Conservation (phyloP, 2,797 vertebrate genomes). For the Picus viridis region DNA sequence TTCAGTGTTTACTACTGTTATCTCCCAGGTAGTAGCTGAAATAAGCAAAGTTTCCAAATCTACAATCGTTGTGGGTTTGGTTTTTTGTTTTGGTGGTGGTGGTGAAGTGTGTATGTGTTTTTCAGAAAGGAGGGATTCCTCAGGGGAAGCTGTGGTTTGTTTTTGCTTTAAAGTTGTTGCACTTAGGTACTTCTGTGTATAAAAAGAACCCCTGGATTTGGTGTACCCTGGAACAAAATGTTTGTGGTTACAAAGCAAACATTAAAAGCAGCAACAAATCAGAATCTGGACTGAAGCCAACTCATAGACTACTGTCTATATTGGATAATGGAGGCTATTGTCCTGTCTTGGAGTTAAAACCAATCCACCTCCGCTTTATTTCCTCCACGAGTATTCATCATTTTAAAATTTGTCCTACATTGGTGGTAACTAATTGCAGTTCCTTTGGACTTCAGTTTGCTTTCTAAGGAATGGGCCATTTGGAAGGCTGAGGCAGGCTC, state of each 20-base stretch:
- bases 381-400: neutral
- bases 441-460: neutral
- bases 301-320: neutral
- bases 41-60: slow-evolving; percentile 1
- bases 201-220: neutral
- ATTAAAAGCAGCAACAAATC: slow-evolving; percentile 13
- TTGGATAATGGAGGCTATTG: neutral
- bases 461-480: neutral
- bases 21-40: neutral
- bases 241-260: slow-evolving; percentile 15
- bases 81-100: neutral
- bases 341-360: neutral
- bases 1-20: neutral
- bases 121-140: neutral
- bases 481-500: neutral
- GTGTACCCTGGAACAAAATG: neutral
- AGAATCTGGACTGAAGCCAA: neutral
- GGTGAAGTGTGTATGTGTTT: neutral
- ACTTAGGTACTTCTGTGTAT: neutral
- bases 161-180: neutral
- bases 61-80: neutral
- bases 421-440: neutral
- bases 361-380: neutral
- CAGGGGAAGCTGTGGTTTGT: neutral
- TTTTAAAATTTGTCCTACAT: neutral